Evolutionary conservation across 1,140 invertebrate species (phyloP), one percentile per base, ranked within the genome.

Genomic region (Panonychus citri): DNA sequence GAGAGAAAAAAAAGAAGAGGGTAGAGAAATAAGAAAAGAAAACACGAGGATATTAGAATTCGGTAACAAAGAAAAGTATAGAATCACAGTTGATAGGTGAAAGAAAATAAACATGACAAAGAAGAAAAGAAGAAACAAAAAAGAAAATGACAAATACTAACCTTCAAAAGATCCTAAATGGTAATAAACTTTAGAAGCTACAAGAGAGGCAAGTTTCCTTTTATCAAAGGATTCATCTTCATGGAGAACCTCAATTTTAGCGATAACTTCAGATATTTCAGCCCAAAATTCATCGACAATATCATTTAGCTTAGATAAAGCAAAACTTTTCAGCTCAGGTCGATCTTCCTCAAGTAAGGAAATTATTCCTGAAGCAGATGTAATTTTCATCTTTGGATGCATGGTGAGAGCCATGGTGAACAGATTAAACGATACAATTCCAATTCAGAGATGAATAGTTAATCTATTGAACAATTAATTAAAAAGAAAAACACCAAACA

Each of bases 231-330:
- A 71, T 64, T 82, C 78, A 66, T 96, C 85, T 73, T 97, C 93
- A 67, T 93, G 84, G 21, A 99, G 74, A 64, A 91, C 87, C 76
- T 97, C 91, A 66, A 97, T 94, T 73, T 94, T 96, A 65, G 85
- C 83, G 66, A 97, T 90, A 13, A 88, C 85, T 72, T 97, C 93
- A 0, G 89, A 93, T 60, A 96, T 95, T 73, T 96, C 91, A 19
- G 90, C 86, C 91, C 91, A 96, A 72, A 96, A 96, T 69, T 93
- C 85, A 69, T 95, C 88, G 0, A 96, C 90, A 67, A 97, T 87
- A 64, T 78, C 77, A 70, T 96, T 82, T 46, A 97, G 72, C 66
- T 90, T 90, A 64, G 83, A 82, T 54, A 81, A 66, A 24, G 91
- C 90, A 71, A 93, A 96, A 3, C 86, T 80, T 71, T 93, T 91